A percentile compares a stretch with the other conserved stretches of the same genome.
These are phyloP conservation scores for Falco biarmicus DNA, from an alignment of 2,797 vertebrate species.

Conservation along the genomic window DNA sequence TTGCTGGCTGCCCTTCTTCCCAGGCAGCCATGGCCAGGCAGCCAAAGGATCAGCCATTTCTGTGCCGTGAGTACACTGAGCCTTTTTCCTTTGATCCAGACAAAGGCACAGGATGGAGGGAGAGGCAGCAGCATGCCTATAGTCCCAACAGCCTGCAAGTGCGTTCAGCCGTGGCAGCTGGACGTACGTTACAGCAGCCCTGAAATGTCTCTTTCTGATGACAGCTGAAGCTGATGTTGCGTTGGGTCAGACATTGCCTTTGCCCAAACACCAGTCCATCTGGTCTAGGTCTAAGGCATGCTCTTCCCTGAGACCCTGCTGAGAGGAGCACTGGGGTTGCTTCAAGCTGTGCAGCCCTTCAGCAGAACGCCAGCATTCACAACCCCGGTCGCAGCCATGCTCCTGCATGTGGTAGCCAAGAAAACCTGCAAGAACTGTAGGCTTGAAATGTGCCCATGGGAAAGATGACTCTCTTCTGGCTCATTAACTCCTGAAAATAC, in stretches of 20 bases:
- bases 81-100: not conserved
- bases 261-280: not conserved
- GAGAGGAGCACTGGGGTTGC: not conserved
- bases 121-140: not conserved
- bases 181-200: not conserved
- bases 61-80: not conserved
- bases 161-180: not conserved
- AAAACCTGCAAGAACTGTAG: not conserved
- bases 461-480: not conserved
- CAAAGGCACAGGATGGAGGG: not conserved
- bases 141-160: not conserved
- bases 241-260: not conserved
- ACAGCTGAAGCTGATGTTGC: not conserved
- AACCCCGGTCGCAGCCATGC: fast-evolving
- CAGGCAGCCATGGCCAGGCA: not conserved
- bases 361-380: not conserved
- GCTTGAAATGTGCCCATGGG: not conserved
- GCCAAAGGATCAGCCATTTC: not conserved
- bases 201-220: not conserved
- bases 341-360: not conserved
- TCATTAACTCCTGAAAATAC: slow-evolving; percentile 39
- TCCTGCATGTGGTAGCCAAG: not conserved
- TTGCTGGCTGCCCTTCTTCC: not conserved
- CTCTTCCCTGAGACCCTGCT: not conserved
- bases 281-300: not conserved